phyloP scores from a whole-genome alignment of 2,797 vertebrate genomes.

The Microctenopoma lineatum region DNA sequence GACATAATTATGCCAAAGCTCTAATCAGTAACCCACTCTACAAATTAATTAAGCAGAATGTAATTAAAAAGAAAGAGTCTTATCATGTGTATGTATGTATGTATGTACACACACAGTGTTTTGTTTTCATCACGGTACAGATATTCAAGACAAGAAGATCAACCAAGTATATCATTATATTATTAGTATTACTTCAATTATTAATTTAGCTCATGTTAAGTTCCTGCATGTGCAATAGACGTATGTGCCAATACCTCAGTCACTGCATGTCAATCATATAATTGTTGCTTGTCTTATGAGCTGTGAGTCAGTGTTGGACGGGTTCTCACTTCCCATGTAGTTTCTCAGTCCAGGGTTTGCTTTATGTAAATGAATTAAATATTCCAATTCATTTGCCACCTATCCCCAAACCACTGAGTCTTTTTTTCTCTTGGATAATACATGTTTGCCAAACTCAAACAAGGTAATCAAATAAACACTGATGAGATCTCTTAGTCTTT shows the following conservation, averaged over 20 bases:
- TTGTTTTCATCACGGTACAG: not conserved
- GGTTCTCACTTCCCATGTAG: slow-evolving; percentile 18
- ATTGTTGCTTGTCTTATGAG: too few species aligned
- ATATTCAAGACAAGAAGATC: not conserved
- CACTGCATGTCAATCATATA: not conserved
- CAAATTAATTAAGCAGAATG: slow-evolving; percentile 20
- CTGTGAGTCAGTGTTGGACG: slow-evolving; percentile 3
- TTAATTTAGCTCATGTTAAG: not conserved
- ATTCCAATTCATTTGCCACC: slow-evolving; percentile 3
- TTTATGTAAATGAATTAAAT: slow-evolving; percentile 37
- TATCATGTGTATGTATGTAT: not conserved
- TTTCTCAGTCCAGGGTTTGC: slow-evolving; percentile 34
- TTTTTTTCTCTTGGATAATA: not conserved
- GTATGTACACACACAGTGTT: not conserved
- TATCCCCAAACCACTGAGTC: slow-evolving; percentile 16
- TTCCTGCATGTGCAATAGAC: not conserved
- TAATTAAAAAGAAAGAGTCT: slow-evolving; percentile 8
- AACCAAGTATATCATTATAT: too few species aligned
- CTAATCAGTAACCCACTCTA: slow-evolving; percentile 14
- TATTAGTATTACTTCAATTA: not conserved
- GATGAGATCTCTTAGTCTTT: slow-evolving; percentile 17
- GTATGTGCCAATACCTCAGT: not conserved
- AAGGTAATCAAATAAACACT: slow-evolving; percentile 20
- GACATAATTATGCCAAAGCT: slow-evolving; percentile 13
- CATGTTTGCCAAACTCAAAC: slow-evolving; percentile 1